Evolutionary conservation across 2,888 invertebrate genomes (phyloP).

Genomic region (Cyclophora albipunctata): DNA sequence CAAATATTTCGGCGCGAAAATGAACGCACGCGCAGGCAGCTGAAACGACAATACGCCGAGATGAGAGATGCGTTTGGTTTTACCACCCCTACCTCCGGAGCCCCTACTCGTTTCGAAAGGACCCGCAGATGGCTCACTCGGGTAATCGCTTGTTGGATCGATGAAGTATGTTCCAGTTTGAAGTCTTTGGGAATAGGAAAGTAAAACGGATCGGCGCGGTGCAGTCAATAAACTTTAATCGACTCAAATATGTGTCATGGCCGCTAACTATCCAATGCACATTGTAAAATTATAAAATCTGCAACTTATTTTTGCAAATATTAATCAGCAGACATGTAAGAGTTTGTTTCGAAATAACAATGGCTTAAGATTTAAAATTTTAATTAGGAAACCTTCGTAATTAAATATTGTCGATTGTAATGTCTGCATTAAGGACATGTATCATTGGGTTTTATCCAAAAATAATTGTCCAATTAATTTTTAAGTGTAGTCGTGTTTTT

Average conservation of each 20-base stretch:
- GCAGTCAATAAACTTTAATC: slow-evolving; percentile 18
- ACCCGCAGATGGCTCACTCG: slow-evolving; percentile 19
- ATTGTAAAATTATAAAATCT: neutral
- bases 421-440: no score
- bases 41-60: slow-evolving; percentile 50
- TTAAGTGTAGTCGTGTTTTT: no score
- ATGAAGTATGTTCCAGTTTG: slow-evolving; percentile 35
- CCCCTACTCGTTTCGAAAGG: slow-evolving; percentile 71
- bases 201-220: slow-evolving; percentile 5
- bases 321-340: no score
- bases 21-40: slow-evolving; percentile 52
- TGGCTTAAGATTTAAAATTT: no score
- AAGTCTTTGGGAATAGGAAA: slow-evolving; percentile 14
- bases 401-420: no score
- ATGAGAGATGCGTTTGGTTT: slow-evolving; percentile 54
- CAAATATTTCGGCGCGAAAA: slow-evolving; percentile 35
- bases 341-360: no score
- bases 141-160: slow-evolving; percentile 44
- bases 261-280: slow-evolving; percentile 9
- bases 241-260: slow-evolving; percentile 21
- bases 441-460: no score
- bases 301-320: neutral
- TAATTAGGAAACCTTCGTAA: no score
- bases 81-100: slow-evolving; percentile 66
- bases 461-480: no score